phyloP scores from a whole-genome alignment of 2,113 vertebrate species.

The Protomyctophum bolini region DNA sequence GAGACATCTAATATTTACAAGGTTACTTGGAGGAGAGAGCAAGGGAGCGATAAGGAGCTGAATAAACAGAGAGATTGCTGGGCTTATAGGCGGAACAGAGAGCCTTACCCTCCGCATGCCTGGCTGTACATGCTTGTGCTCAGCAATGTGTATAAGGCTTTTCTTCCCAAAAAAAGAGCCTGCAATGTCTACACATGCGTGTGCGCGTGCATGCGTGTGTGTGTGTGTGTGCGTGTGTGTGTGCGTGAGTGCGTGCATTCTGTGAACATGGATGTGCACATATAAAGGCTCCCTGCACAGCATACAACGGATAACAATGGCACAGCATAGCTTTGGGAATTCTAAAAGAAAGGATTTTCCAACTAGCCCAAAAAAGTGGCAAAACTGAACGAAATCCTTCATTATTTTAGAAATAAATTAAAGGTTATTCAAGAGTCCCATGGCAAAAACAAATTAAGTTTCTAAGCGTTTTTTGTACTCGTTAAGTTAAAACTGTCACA shows the following conservation, averaged over 20 bases:
- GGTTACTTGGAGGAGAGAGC: conserved; percentile 41
- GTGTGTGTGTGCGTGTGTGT: neutral
- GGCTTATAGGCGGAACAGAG: neutral
- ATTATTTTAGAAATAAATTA: too few species aligned
- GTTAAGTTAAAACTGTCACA: too few species aligned
- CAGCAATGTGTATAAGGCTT: neutral
- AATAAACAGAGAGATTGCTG: conserved; percentile 3
- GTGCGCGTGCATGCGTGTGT: neutral
- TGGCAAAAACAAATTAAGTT: too few species aligned
- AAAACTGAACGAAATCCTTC: too few species aligned
- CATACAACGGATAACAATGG: too few species aligned
- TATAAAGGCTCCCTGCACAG: too few species aligned
- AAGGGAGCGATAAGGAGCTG: conserved; percentile 1
- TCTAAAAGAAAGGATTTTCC: too few species aligned
- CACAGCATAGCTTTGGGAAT: too few species aligned
- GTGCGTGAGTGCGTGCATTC: neutral
- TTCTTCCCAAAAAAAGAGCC: too few species aligned
- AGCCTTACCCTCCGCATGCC: neutral
- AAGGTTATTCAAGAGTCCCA: too few species aligned
- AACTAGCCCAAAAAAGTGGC: too few species aligned
- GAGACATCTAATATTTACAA: conserved; percentile 46
- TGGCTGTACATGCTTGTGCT: neutral
- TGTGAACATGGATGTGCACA: neutral
- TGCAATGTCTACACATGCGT: neutral
- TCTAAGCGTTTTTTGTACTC: too few species aligned